A percentile compares a stretch with the other conserved stretches of the same genome.
Conservation (phyloP, 2,888 invertebrate species). For the Amblyteles armatorius region DNA sequence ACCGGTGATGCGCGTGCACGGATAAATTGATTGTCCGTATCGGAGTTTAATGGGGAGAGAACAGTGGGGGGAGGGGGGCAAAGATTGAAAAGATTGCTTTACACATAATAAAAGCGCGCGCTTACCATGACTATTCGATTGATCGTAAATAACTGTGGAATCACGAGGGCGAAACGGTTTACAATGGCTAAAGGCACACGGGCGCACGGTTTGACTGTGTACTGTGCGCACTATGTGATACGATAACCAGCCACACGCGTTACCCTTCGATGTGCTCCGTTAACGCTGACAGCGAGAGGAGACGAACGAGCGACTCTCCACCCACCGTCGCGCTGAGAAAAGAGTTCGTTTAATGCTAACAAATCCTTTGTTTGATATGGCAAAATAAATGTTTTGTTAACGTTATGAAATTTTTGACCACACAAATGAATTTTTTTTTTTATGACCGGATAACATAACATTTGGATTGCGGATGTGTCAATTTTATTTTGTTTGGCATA, state of each 20-base stretch:
- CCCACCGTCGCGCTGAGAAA: constrained; percentile 47
- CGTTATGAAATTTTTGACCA: background rate
- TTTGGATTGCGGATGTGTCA: too few species aligned
- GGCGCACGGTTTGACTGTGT: constrained; percentile 1
- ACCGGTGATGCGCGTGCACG: constrained; percentile 3
- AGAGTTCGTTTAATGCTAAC: constrained; percentile 62
- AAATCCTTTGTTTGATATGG: too few species aligned
- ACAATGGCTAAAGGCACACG: constrained; percentile 52
- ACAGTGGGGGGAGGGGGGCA: constrained; percentile 26
- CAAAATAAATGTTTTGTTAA: constrained; percentile 57
- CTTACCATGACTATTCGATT: constrained; percentile 51
- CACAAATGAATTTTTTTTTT: too few species aligned
- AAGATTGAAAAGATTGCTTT: constrained; percentile 65
- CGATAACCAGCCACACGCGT: constrained; percentile 18
- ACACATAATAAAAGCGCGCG: constrained; percentile 66
- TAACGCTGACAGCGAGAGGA: constrained; percentile 45
- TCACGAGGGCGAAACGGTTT: constrained; percentile 58
- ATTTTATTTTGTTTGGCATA: too few species aligned
- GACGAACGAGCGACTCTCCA: constrained; percentile 54
- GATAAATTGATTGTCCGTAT: constrained; percentile 21
- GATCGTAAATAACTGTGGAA: constrained; percentile 63
- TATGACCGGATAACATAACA: too few species aligned
- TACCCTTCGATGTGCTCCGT: constrained; percentile 64
- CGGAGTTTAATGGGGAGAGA: constrained; percentile 50
- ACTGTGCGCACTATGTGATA: constrained; percentile 11